These are phyloP conservation scores for Syritta pipiens DNA, from an alignment of 2,888 invertebrate species.

Conservation along the genomic window DNA sequence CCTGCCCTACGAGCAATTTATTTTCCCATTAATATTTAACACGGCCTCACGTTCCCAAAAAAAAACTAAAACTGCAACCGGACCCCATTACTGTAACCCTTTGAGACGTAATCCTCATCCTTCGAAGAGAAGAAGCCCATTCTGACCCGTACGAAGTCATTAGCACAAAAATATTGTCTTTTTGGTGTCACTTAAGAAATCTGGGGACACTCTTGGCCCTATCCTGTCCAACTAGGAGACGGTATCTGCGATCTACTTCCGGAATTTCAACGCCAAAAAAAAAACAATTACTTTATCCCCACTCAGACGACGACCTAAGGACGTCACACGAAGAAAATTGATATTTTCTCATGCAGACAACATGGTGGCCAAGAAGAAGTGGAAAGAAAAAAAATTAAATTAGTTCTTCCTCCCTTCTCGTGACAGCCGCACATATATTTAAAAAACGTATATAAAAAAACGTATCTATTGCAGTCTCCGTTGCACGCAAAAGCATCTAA, in stretches of 20 bases:
- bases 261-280: neutral
- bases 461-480: neutral
- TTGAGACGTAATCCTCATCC: too few species aligned
- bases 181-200: neutral
- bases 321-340: too few species aligned
- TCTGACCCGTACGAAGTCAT: slow-evolving; percentile 23
- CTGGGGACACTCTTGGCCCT: neutral
- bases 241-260: neutral
- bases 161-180: slow-evolving; percentile 32
- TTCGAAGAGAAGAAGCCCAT: too few species aligned
- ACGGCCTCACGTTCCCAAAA: neutral
- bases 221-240: neutral
- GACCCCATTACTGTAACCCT: slow-evolving; percentile 2
- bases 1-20: neutral
- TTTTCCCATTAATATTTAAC: slow-evolving; percentile 20
- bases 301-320: too few species aligned
- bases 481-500: neutral
- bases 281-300: slow-evolving; percentile 30
- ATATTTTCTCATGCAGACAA: neutral
- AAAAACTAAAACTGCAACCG: neutral
- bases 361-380: too few species aligned
- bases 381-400: slow-evolving; percentile 9
- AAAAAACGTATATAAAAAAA: too few species aligned
- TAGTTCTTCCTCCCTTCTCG: neutral
- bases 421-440: slow-evolving; percentile 1